Base-by-base conservation (phyloP, 2,113 vertebrate genomes). In the crab-eating macaque (Macaca fascicularis) region DNA sequence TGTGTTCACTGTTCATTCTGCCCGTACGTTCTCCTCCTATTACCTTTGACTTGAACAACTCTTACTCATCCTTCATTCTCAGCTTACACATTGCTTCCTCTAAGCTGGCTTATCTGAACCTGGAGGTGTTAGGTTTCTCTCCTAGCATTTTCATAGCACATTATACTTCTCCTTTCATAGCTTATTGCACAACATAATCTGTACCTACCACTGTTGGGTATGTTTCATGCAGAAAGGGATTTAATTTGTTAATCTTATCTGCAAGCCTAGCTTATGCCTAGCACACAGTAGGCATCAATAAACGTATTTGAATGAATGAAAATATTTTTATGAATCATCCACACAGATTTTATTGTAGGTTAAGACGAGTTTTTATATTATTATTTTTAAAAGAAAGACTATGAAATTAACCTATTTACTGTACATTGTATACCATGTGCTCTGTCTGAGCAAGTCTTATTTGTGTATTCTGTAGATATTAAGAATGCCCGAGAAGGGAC, bases 401-500 rank as follows among this genome's bases (percentile, higher is more conserved):
- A 6, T 94, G 38, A 90, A 84, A 84, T 88, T 96, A 96, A 85
- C 3, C 64, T 95, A 38, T 43, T 89, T 91, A 40, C 13, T 88
- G 0, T 90, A 45, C 23, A 57, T 48, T 92, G 2, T 61, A 70
- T 80, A 16, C 10, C 12, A 82, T 95, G 75, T 69, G 5, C 55
- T 95, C 23, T 91, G 17, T 84, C 72, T 85, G 17, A 95, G 43
- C 25, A 85, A n/a, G 94, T 89, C 5, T 27, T 67, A 67, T 94
- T 45, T 98, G 7, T 98, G 1, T 96, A 83, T 96, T 93, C 93
- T n/a, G 81, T 97, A 99, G 99, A 99, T 93, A 99, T 99, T 97
- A 99, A 99, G 98, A 99, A 99, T 94, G 98, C 99, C 61, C 99
- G 99, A 95, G 99, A 99, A 98, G 99, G 99, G 95, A 99, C 99